A percentile compares a stretch with the other conserved stretches of the same genome.
These are phyloP conservation scores for Helarctos malayanus DNA, from an alignment of 2,797 vertebrate species.

Conservation along the genomic window DNA sequence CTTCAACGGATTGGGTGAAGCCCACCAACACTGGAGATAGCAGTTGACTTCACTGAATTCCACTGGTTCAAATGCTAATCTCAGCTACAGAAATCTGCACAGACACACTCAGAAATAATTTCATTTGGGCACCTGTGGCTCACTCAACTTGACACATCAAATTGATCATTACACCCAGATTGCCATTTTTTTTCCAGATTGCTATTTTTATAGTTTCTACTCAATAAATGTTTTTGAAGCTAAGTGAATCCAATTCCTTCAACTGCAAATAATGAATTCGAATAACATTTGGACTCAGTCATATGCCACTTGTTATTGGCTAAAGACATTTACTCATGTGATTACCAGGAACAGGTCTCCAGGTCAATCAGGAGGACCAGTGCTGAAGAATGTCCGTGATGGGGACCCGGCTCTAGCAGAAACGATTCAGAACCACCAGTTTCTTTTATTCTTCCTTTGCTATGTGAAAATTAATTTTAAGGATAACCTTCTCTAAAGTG, in stretches of 20 bases:
- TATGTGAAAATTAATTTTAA: neutral
- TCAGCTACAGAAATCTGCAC: neutral
- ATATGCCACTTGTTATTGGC: constrained; percentile 67
- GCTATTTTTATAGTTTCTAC: neutral
- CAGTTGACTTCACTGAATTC: no score
- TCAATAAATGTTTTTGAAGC: neutral
- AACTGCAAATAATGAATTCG: constrained; percentile 68
- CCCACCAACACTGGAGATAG: no score
- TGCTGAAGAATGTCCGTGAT: constrained; percentile 38
- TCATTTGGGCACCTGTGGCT: neutral
- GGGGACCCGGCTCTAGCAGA: neutral
- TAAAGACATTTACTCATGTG: constrained; percentile 66
- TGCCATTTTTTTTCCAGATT: neutral
- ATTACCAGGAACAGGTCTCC: constrained; percentile 36
- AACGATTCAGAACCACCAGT: constrained; percentile 52
- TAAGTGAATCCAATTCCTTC: neutral
- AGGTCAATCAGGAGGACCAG: constrained; percentile 63
- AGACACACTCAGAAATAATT: neutral
- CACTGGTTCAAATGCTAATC: neutral
- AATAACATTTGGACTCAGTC: constrained; percentile 60
- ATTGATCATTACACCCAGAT: neutral
- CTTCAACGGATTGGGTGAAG: neutral
- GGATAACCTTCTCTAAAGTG: neutral
- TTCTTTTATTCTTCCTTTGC: constrained; percentile 53
- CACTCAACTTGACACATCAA: neutral